phyloP scores from a whole-genome alignment of 2,113 vertebrate species.

The Potamarius usumacintae region DNA sequence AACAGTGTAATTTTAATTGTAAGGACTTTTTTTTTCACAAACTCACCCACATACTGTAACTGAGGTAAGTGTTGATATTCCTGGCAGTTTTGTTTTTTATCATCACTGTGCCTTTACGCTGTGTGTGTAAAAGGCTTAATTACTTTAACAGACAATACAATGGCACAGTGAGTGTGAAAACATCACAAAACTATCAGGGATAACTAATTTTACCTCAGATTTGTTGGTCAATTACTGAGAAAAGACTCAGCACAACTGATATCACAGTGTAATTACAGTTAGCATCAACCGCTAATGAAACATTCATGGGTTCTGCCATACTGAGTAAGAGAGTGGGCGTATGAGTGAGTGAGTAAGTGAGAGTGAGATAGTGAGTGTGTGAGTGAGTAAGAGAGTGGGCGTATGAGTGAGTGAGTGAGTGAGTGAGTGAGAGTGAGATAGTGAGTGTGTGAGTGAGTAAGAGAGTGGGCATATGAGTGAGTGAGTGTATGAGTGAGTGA shows the following conservation, averaged over 20 bases:
- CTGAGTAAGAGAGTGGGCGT: neutral
- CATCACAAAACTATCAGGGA: neutral
- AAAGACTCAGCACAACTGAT: neutral
- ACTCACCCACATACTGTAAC: neutral
- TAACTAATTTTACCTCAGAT: neutral
- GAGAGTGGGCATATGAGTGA: neutral
- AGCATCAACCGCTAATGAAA: neutral
- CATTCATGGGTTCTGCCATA: neutral
- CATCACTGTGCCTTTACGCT: neutral
- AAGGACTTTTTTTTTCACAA: neutral
- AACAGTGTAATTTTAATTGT: neutral
- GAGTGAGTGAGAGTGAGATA: neutral
- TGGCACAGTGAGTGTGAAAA: neutral
- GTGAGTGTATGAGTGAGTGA: neutral
- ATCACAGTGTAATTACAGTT: neutral
- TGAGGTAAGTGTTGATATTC: neutral
- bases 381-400: neutral
- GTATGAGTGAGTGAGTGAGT: neutral
- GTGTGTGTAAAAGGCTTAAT: neutral
- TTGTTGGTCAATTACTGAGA: neutral
- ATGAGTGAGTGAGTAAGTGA: neutral
- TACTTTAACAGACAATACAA: no score
- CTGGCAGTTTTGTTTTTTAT: neutral
- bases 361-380: neutral
- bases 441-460: neutral